Evolutionary conservation across 2,797 vertebrate genomes (phyloP).

Genomic region (Picus viridis): DNA sequence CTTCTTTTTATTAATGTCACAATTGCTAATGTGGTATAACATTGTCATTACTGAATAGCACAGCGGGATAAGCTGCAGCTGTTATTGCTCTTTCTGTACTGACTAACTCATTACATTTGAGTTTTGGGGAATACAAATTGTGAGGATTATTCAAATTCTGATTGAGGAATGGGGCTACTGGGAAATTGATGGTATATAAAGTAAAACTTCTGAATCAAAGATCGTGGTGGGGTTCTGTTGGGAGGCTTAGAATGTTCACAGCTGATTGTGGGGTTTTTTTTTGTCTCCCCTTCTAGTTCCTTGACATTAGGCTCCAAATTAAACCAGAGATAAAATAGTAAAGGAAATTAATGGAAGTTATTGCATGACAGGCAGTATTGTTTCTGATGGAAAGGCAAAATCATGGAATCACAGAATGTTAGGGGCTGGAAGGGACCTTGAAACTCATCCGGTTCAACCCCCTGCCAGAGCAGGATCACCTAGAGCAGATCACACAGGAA

Average conservation of each 20-base stretch:
- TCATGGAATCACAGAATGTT: too few relatives aligned
- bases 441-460: too few relatives aligned
- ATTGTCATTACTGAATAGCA: slow-evolving; percentile 81
- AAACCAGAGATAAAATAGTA: neutral
- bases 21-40: slow-evolving; percentile 83
- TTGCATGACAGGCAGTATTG: neutral
- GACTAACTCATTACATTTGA: slow-evolving; percentile 81
- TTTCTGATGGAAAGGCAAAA: slow-evolving; percentile 14
- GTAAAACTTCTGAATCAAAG: slow-evolving; percentile 72
- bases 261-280: neutral
- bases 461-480: too few relatives aligned
- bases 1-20: slow-evolving; percentile 85
- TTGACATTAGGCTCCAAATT: slow-evolving; percentile 33
- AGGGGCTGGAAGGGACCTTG: too few relatives aligned
- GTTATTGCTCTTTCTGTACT: slow-evolving; percentile 79
- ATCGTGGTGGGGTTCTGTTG: neutral
- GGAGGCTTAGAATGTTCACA: slow-evolving; percentile 23
- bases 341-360: slow-evolving; percentile 28
- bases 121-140: slow-evolving; percentile 80
- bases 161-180: slow-evolving; percentile 77
- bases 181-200: slow-evolving; percentile 71
- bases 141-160: slow-evolving; percentile 82
- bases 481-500: too few relatives aligned
- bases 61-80: slow-evolving; percentile 79
- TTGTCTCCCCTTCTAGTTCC: neutral